phyloP scores from a whole-genome alignment of 37 sponge, comb jelly and placozoan species.

The Theonella swinhoei region DNA sequence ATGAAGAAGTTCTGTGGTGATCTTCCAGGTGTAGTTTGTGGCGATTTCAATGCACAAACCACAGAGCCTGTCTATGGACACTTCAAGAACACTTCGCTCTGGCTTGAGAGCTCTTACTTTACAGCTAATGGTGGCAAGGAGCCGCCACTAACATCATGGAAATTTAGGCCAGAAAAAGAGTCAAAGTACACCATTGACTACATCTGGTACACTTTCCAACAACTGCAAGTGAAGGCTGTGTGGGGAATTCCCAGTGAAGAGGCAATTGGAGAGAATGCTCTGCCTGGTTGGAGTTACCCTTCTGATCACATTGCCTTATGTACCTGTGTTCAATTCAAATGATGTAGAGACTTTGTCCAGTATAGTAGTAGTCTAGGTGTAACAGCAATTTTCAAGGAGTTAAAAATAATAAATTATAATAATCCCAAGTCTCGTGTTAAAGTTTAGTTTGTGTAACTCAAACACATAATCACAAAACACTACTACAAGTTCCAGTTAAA shows the following conservation, averaged over 20 bases:
- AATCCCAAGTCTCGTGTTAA: too few species aligned
- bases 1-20: conserved; percentile 23
- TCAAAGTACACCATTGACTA: conserved; percentile 70
- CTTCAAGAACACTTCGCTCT: conserved; percentile 6
- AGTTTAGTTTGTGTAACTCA: too few species aligned
- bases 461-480: too few species aligned
- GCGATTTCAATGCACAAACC: conserved; percentile 76
- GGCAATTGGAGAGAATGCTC: conserved; percentile 51
- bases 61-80: conserved; percentile 52
- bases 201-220: conserved; percentile 57
- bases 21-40: conserved; percentile 50
- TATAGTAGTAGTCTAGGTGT: too few species aligned
- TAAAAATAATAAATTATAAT: too few species aligned
- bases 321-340: conserved; percentile 29
- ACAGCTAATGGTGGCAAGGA: conserved; percentile 28
- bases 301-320: conserved; percentile 78
- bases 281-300: conserved; percentile 55
- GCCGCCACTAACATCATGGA: conserved; percentile 77
- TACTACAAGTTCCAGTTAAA: too few species aligned
- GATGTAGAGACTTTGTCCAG: too few species aligned
- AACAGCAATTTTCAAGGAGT: too few species aligned
- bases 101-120: conserved; percentile 30
- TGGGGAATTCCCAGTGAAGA: conserved; percentile 35
- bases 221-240: conserved; percentile 3
- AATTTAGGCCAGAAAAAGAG: conserved; percentile 46